These are phyloP conservation scores for Reticulitermes lucifugus DNA, from an alignment of 2,888 invertebrate genomes.

Conservation along the genomic window DNA sequence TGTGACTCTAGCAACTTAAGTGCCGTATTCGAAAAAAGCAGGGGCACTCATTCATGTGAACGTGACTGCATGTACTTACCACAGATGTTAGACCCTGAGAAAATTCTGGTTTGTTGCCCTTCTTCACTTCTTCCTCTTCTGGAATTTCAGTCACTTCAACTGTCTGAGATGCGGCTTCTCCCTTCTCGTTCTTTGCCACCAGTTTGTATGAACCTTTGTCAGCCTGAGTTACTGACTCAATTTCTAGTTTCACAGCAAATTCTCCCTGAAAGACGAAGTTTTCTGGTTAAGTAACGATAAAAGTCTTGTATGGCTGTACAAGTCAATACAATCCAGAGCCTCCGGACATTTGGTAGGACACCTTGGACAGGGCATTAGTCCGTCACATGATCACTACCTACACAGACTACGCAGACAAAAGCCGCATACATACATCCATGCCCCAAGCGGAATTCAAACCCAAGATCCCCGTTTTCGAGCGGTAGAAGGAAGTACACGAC, in stretches of 20 bases:
- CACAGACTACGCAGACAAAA: no score
- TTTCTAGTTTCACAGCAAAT: slow-evolving; percentile 90
- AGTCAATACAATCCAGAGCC: no score
- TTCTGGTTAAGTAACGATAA: no score
- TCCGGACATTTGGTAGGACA: no score
- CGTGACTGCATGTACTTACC: slow-evolving; percentile 66
- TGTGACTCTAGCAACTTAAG: no score
- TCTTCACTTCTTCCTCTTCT: slow-evolving; percentile 75
- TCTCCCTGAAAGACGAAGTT: slow-evolving; percentile 74
- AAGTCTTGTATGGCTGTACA: no score
- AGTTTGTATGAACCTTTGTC: slow-evolving; percentile 93
- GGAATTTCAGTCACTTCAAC: slow-evolving; percentile 90
- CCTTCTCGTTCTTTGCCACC: slow-evolving; percentile 92
- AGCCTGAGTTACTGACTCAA: slow-evolving; percentile 80
- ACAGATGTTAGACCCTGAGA: slow-evolving; percentile 80
- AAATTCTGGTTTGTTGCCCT: slow-evolving; percentile 83
- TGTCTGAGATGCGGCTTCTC: slow-evolving; percentile 89
- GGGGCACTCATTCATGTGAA: background rate
- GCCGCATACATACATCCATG: no score
- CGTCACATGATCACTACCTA: no score
- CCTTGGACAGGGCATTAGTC: no score
- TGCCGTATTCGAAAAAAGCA: background rate
- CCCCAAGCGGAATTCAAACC: no score
- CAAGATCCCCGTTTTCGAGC: no score
- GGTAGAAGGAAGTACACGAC: no score